Percentiles rank a stretch among this genome's conserved stretches.
These are phyloP conservation scores for Clarias macrocephalus DNA, from an alignment of 2,113 vertebrate species.

Conservation along the genomic window DNA sequence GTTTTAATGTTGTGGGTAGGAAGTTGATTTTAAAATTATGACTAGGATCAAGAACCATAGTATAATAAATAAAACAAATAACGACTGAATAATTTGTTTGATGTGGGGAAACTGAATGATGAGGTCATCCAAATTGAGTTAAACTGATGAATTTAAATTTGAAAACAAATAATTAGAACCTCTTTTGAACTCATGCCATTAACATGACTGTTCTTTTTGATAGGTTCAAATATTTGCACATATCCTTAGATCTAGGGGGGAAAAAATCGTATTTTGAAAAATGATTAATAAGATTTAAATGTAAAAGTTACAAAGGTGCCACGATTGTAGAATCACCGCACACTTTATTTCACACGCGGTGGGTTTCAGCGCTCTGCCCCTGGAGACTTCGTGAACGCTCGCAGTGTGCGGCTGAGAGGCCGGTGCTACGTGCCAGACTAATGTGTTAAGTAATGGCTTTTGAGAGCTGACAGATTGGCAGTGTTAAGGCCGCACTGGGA, in stretches of 20 bases:
- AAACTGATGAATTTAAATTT: not conserved
- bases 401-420: conserved; percentile 34
- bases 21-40: no score
- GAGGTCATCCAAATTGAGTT: not conserved
- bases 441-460: conserved; percentile 66
- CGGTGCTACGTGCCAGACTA: conserved; percentile 48
- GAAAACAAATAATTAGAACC: not conserved
- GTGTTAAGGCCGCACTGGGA: conserved; percentile 39
- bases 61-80: no score
- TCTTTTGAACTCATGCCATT: not conserved
- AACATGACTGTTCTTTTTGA: not conserved
- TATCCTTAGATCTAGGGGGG: not conserved
- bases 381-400: conserved; percentile 30
- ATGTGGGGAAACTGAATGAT: not conserved
- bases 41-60: no score
- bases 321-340: not conserved
- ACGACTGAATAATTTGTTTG: no score
- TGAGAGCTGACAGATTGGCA: conserved; percentile 64
- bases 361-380: conserved; percentile 25
- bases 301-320: not conserved
- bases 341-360: not conserved
- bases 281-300: not conserved
- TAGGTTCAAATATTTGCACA: not conserved
- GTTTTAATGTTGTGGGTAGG: no score
- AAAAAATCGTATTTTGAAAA: not conserved